Evolutionary conservation across 2,888 invertebrate species (phyloP), one percentile per base, ranked within the genome.

Genomic region (Salpingus planirostris): DNA sequence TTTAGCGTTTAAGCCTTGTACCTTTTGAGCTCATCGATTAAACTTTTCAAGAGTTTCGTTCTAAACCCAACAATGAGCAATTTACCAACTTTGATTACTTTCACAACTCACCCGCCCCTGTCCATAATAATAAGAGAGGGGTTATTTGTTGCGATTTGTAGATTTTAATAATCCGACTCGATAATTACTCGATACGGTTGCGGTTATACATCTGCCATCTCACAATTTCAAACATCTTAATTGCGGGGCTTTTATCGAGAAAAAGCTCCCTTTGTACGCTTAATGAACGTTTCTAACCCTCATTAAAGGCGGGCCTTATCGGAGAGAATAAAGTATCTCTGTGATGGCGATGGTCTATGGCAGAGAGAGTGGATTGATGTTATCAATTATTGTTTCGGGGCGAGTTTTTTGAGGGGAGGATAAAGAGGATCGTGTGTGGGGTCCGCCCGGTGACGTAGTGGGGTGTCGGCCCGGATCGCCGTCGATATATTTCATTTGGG

Each of bases 71-170:
- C 57, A 58, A 57, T 58, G 54, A 55, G 51, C 58, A 57, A 57
- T 58, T 56, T 58, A 52, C 46, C 38, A 59, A 59, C 55, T 60
- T 60, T 60, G 59, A 60, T 60, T 59, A 56, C 57, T 57, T 57
- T 53, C 43, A 25, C 26, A 13, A 23, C 25, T 24, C 34, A 38
- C 34, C 38, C 34, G n/a, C n/a, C n/a, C n/a, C n/a, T n/a, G n/a
- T n/a, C n/a, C n/a, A n/a, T n/a, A n/a, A n/a, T n/a, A n/a, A n/a
- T 24, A 11, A 25, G 29, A 32, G 29, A 29, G 29, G 34, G 34
- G 34, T 38, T 39, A 36, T 39, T 39, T 39, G 39, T 39, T 27
- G 26, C 39, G 31, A 34, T 27, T 33, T 27, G 28, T 11, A 24
- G 31, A 38, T 34, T 38, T 28, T 31, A 31, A 31, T 31, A 31